Evolutionary conservation across 2,888 invertebrate genomes (phyloP).

Genomic region (Tethea ocularis): DNA sequence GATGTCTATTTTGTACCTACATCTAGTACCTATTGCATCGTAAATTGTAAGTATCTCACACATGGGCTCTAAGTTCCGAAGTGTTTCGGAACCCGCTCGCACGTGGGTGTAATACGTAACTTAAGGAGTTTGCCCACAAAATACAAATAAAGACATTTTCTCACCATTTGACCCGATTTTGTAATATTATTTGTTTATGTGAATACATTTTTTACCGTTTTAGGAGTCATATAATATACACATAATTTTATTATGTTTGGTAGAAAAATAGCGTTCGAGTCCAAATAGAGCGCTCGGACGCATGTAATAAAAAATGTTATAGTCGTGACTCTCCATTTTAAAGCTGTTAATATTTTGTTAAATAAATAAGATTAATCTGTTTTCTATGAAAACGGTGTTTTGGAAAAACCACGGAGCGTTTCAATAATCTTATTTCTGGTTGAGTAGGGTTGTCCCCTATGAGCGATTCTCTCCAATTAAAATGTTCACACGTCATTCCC

Average conservation of each 20-base stretch:
- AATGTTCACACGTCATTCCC: constrained; percentile 78
- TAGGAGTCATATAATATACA: constrained; percentile 31
- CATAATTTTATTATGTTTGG: constrained; percentile 42
- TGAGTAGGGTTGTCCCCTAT: constrained; percentile 60
- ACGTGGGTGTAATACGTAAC: constrained; percentile 63
- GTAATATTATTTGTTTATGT: constrained; percentile 58
- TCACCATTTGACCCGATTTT: constrained; percentile 61
- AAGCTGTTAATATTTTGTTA: constrained; percentile 21
- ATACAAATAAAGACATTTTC: constrained; percentile 65
- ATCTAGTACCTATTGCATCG: constrained; percentile 27
- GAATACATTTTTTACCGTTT: constrained; percentile 52
- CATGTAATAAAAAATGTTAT: constrained; percentile 33
- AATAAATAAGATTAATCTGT: constrained; percentile 14
- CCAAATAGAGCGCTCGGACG: constrained; percentile 19
- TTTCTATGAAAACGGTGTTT: constrained; percentile 30
- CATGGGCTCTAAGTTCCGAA: constrained; percentile 33
- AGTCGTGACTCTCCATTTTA: constrained; percentile 32
- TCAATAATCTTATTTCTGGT: constrained; percentile 53
- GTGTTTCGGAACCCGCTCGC: constrained; percentile 29
- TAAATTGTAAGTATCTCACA: constrained; percentile 34
- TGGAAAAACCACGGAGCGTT: constrained; percentile 24
- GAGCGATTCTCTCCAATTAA: constrained; percentile 68
- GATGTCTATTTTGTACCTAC: neutral
- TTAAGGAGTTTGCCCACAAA: constrained; percentile 52
- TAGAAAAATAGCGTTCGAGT: constrained; percentile 37